phyloP scores from a whole-genome alignment of 2,797 vertebrate genomes.

The Chloroceryle amazona region DNA sequence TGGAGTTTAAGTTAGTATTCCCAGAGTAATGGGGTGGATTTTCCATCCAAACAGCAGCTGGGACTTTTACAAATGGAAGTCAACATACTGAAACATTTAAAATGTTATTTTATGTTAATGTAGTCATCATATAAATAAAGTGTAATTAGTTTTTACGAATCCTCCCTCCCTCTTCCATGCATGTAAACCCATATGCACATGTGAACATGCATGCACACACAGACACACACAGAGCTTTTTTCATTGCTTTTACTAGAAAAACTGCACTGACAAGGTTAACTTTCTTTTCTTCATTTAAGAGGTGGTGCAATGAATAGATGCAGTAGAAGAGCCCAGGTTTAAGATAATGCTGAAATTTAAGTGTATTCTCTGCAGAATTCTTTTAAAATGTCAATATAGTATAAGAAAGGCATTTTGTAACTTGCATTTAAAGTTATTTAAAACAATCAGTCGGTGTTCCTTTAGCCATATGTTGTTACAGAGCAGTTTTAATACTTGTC shows the following conservation, averaged over 20 bases:
- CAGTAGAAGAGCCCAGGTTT: not conserved
- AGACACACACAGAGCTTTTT: not conserved
- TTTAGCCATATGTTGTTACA: conserved; percentile 29
- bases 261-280: not conserved
- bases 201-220: not conserved
- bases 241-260: not conserved
- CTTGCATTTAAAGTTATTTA: conserved; percentile 5
- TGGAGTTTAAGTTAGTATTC: not conserved
- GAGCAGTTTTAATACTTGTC: conserved; percentile 24
- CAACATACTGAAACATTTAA: not conserved
- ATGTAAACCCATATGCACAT: not conserved
- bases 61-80: conserved; percentile 48
- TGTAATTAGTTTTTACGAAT: not conserved
- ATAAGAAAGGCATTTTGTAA: not conserved
- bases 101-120: not conserved
- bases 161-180: not conserved
- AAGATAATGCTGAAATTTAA: not conserved
- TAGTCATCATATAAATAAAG: not conserved
- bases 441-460: not conserved
- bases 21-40: not conserved
- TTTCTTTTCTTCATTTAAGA: not conserved
- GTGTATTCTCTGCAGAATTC: not conserved
- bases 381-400: not conserved
- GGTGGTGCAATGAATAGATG: not conserved
- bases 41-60: conserved; percentile 2